Evolutionary conservation across 1,140 invertebrate species (phyloP).

Genomic region (Thereuonema tuberculata): DNA sequence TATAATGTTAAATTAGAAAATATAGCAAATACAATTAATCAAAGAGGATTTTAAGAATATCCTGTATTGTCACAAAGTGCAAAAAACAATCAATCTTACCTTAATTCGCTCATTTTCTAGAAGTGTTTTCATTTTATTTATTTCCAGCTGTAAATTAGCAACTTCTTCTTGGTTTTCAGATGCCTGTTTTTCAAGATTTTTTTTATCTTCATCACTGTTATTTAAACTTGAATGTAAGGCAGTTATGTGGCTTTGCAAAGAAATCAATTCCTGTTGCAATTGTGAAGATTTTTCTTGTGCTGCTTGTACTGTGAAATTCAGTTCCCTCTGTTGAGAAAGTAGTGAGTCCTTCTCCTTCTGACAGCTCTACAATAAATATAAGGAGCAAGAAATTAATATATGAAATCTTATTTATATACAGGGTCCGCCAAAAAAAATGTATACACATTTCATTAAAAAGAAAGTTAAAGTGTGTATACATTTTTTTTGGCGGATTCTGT

Average conservation of each 20-base stretch:
- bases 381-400: no score
- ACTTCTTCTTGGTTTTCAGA: conserved; percentile 49
- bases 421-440: no score
- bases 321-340: neutral
- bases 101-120: conserved; percentile 60
- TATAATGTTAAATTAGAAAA: no score
- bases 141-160: conserved; percentile 51
- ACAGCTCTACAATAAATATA: no score
- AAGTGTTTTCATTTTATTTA: conserved; percentile 54
- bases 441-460: no score
- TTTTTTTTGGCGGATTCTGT: no score
- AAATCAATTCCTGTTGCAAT: conserved; percentile 41
- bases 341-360: conserved; percentile 16
- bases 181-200: conserved; percentile 53
- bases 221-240: conserved; percentile 55
- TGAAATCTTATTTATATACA: no score
- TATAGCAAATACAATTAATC: no score
- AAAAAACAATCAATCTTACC: conserved; percentile 20
- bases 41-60: no score
- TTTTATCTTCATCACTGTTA: conserved; percentile 50
- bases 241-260: conserved; percentile 27
- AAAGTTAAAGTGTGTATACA: no score
- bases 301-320: conserved; percentile 32
- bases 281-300: conserved; percentile 49
- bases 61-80: no score